Conservation (phyloP, 2,113 vertebrate genomes). For the Esox niger region DNA sequence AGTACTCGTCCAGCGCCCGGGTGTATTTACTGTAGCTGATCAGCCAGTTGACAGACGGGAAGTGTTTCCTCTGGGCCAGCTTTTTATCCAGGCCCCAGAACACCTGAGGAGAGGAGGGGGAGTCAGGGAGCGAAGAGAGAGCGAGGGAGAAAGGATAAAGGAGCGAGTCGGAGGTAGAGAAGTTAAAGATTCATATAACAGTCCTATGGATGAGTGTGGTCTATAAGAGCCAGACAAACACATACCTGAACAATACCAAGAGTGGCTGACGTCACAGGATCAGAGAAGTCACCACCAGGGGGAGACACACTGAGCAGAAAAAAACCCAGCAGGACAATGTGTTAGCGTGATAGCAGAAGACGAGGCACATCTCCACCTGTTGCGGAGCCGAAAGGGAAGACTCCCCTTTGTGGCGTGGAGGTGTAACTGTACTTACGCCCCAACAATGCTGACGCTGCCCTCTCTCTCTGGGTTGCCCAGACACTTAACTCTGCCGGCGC, state of each 20-base stretch:
- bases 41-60: conserved; percentile 97
- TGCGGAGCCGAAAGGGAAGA: not conserved
- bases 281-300: conserved; percentile 97
- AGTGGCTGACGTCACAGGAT: conserved; percentile 96
- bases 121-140: too few relatives aligned
- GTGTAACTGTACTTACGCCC: conserved; percentile 83
- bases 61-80: conserved; percentile 96
- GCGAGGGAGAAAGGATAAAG: not conserved
- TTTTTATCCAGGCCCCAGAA: conserved; percentile 99
- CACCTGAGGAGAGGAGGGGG: conserved; percentile 70
- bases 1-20: conserved; percentile 90
- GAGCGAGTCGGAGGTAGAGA: not conserved
- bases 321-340: not conserved
- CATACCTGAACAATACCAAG: conserved; percentile 91
- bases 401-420: conserved; percentile 19
- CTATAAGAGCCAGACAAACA: not conserved
- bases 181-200: too few relatives aligned
- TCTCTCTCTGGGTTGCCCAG: conserved; percentile 96
- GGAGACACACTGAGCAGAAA: conserved; percentile 85
- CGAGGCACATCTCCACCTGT: not conserved
- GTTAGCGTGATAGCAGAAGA: not conserved
- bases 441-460: conserved; percentile 96
- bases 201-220: too few relatives aligned
- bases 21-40: conserved; percentile 99
- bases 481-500: conserved; percentile 94